These are phyloP conservation scores for Syngnathoides biaculeatus DNA, from an alignment of 2,113 vertebrate species.

Conservation along the genomic window DNA sequence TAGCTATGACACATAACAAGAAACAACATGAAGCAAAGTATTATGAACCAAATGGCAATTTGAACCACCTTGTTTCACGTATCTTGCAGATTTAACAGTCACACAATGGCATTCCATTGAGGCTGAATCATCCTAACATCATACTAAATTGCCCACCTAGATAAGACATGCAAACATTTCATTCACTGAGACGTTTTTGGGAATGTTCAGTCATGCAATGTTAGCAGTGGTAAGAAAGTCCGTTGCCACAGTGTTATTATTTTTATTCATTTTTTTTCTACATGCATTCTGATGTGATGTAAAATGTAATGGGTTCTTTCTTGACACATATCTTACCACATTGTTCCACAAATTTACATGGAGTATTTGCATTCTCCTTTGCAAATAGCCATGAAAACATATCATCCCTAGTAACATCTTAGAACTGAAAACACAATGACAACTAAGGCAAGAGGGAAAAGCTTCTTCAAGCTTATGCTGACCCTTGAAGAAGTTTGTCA, in stretches of 20 bases:
- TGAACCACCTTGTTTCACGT: neutral
- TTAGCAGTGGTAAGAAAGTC: too few relatives aligned
- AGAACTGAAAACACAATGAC: conserved; percentile 1
- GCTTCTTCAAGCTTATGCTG: conserved; percentile 15
- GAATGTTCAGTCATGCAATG: too few relatives aligned
- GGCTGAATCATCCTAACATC: neutral
- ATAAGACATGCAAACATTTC: neutral
- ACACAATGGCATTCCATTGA: neutral
- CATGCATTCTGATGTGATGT: neutral
- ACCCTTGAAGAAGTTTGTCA: conserved; percentile 30
- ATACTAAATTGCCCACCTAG: neutral
- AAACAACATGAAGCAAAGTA: neutral
- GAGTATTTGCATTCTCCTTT: neutral
- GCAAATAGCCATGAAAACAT: conserved; percentile 1
- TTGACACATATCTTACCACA: neutral
- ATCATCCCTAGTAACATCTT: conserved; percentile 2
- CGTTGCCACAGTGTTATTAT: neutral
- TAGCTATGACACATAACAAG: neutral
- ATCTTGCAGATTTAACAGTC: conserved; percentile 3
- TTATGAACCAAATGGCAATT: neutral
- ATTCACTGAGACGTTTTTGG: neutral
- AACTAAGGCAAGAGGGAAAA: conserved; percentile 18
- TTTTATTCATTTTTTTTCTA: neutral
- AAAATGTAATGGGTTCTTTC: neutral
- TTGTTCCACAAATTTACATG: neutral